These are phyloP conservation scores for Macroramphosus scolopax DNA, from an alignment of 2,797 vertebrate species.

Conservation along the genomic window DNA sequence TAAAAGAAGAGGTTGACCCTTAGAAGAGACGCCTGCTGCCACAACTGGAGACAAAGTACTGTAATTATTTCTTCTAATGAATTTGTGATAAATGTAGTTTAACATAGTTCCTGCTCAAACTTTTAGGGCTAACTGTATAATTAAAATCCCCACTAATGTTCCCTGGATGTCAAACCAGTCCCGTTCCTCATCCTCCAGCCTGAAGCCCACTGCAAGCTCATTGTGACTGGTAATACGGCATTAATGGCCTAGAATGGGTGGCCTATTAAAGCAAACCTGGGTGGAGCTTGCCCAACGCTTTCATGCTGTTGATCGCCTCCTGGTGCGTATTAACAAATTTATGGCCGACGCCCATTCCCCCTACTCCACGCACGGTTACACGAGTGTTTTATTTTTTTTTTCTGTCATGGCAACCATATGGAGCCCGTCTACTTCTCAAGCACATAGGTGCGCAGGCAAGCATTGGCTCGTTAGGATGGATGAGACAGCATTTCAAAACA, in stretches of 20 bases:
- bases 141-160: conserved; percentile 13
- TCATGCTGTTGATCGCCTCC: conserved; percentile 42
- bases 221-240: conserved; percentile 27
- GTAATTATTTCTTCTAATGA: not conserved
- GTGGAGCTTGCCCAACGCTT: conserved; percentile 37
- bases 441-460: conserved; percentile 37
- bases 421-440: conserved; percentile 35
- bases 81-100: no score
- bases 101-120: no score
- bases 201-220: conserved; percentile 17
- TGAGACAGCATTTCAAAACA: no score
- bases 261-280: conserved; percentile 50
- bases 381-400: conserved; percentile 44
- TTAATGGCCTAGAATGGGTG: conserved; percentile 46
- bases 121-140: conserved; percentile 4
- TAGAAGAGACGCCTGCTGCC: not conserved
- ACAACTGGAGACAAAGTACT: not conserved
- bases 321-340: conserved; percentile 52
- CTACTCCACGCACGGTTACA: conserved; percentile 6
- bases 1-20: conserved; percentile 3
- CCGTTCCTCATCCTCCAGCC: conserved; percentile 4
- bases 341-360: conserved; percentile 17
- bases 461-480: conserved; percentile 28
- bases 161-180: conserved; percentile 2
- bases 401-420: conserved; percentile 44